phyloP scores from a whole-genome alignment of 2,113 vertebrate genomes.

The Lamprotornis superbus region DNA sequence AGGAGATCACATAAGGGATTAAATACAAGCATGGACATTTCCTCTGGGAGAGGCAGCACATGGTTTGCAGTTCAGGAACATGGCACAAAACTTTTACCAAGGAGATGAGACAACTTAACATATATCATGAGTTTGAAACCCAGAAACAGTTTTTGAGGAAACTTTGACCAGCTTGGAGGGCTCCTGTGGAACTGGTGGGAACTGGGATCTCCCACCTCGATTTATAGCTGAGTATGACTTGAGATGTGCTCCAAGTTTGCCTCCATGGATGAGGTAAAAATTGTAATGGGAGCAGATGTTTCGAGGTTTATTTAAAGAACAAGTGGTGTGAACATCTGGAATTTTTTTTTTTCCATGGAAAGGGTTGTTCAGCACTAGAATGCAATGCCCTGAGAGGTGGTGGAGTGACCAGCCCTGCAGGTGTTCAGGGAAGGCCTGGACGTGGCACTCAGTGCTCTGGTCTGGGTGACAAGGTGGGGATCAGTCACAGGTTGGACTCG shows the following conservation, averaged over 20 bases:
- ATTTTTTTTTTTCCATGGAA: not conserved
- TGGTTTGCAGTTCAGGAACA: not conserved
- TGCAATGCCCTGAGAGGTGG: not conserved
- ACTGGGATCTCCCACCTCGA: not conserved
- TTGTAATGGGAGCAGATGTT: not conserved
- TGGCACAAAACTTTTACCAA: not conserved
- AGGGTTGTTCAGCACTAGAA: not conserved
- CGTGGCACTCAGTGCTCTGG: not conserved
- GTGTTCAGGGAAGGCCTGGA: not conserved
- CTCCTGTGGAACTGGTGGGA: not conserved
- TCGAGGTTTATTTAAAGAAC: not conserved
- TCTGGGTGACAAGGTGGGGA: not conserved
- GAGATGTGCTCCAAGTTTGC: not conserved
- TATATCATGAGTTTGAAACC: not conserved
- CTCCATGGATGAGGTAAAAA: not conserved
- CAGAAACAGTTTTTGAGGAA: not conserved
- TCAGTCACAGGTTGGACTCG: not conserved
- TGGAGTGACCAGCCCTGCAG: not conserved
- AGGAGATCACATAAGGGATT: not conserved
- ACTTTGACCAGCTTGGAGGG: not conserved
- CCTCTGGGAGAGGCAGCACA: not conserved
- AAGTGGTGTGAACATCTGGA: not conserved
- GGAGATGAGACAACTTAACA: no score
- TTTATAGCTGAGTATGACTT: not conserved
- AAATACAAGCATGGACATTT: not conserved